Conservation (phyloP, 2,888 invertebrate species). For the Trichogramma dendrolimi region DNA sequence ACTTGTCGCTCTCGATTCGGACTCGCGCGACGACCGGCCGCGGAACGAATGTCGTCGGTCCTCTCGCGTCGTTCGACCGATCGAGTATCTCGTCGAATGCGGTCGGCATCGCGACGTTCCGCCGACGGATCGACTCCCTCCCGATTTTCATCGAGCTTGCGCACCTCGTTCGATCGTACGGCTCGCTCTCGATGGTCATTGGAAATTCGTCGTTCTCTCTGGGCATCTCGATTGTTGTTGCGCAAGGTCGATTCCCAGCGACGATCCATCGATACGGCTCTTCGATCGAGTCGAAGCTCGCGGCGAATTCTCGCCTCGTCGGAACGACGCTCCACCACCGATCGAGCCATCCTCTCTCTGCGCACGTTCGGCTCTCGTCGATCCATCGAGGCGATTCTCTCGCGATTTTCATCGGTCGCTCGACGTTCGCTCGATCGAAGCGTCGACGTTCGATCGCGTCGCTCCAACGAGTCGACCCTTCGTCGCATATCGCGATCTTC, state of each 20-base stretch:
- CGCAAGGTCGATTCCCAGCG: not conserved
- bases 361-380: not conserved
- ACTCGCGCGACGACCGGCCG: not conserved
- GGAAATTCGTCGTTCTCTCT: not conserved
- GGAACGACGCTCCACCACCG: not conserved
- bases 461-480: slow-evolving; percentile 9
- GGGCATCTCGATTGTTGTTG: not conserved
- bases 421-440: not conserved
- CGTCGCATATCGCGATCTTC: not conserved
- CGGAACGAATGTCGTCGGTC: slow-evolving; percentile 15
- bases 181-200: not conserved
- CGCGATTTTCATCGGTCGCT: not conserved
- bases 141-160: slow-evolving; percentile 8
- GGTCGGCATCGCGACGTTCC: not conserved
- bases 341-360: not conserved
- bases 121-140: not conserved
- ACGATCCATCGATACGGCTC: not conserved
- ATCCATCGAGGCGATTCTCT: not conserved
- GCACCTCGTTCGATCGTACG: slow-evolving; percentile 16
- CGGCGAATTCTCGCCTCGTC: not conserved
- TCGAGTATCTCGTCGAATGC: not conserved
- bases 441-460: not conserved
- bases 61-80: slow-evolving; percentile 14
- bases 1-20: not conserved
- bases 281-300: not conserved